Percentiles rank a stretch among this genome's conserved stretches.
Evolutionary conservation across 2,797 vertebrate species (phyloP).

Genomic region (Calcarius lapponicus): DNA sequence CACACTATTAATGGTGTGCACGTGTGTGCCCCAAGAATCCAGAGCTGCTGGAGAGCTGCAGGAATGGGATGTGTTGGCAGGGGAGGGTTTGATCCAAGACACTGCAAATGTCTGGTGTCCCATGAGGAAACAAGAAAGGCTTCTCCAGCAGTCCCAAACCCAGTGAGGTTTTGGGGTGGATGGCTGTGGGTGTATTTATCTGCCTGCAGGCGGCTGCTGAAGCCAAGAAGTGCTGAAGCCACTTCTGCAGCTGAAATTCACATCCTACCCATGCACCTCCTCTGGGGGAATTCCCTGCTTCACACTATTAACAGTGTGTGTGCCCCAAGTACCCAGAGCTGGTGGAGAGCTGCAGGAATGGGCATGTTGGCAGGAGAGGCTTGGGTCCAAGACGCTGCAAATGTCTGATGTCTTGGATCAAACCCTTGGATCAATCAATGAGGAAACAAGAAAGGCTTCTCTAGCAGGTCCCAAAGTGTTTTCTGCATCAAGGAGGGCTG

Average conservation of each 20-base stretch:
- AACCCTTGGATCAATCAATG: too few relatives aligned
- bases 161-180: neutral
- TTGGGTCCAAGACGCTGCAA: neutral
- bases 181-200: neutral
- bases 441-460: neutral
- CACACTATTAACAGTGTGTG: constrained; percentile 15
- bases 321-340: neutral
- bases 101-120: neutral
- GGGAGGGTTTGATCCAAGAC: neutral
- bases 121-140: neutral
- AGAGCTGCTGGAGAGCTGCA: neutral
- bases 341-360: neutral
- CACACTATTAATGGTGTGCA: constrained; percentile 7
- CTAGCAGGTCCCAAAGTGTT: neutral
- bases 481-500: neutral
- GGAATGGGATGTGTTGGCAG: neutral
- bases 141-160: neutral
- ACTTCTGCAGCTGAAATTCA: neutral
- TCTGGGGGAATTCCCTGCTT: neutral
- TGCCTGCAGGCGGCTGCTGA: neutral
- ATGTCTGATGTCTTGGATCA: neutral
- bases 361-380: neutral
- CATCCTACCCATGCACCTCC: neutral
- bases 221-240: neutral
- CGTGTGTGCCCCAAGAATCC: neutral